phyloP scores from a whole-genome alignment of 2,888 invertebrate species.

The Cryptosula pallasiana region DNA sequence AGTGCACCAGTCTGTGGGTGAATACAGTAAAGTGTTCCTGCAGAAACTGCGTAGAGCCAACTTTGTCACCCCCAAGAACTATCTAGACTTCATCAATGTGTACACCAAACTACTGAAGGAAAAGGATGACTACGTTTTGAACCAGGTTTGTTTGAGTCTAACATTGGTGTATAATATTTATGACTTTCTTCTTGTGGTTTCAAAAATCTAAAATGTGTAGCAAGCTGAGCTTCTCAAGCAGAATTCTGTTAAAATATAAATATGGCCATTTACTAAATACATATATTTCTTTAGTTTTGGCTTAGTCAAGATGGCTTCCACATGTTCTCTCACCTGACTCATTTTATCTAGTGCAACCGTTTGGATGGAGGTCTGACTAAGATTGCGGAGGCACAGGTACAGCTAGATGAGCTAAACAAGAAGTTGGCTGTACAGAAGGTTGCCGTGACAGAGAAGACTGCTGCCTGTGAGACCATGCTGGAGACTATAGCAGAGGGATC shows the following conservation, averaged over 20 bases:
- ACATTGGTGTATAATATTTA: too few species aligned
- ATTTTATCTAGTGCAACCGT: conserved; percentile 70
- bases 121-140: conserved; percentile 59
- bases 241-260: conserved; percentile 25
- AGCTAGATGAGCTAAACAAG: conserved; percentile 72
- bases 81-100: conserved; percentile 76
- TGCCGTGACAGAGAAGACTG: conserved; percentile 74
- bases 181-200: too few species aligned
- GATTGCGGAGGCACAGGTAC: conserved; percentile 79
- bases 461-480: conserved; percentile 72
- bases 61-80: conserved; percentile 87
- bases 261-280: too few species aligned
- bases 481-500: conserved; percentile 65
- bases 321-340: too few species aligned
- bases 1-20: conserved; percentile 71
- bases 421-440: conserved; percentile 76
- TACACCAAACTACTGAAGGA: conserved; percentile 72
- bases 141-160: conserved; percentile 55
- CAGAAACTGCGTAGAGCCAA: conserved; percentile 71
- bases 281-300: too few species aligned
- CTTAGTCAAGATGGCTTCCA: too few species aligned
- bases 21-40: conserved; percentile 69
- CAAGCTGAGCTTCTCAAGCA: too few species aligned
- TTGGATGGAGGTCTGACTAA: conserved; percentile 69
- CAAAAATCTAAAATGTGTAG: too few species aligned